phyloP scores from a whole-genome alignment of 2,888 invertebrate species.

The Steromphala cineraria region DNA sequence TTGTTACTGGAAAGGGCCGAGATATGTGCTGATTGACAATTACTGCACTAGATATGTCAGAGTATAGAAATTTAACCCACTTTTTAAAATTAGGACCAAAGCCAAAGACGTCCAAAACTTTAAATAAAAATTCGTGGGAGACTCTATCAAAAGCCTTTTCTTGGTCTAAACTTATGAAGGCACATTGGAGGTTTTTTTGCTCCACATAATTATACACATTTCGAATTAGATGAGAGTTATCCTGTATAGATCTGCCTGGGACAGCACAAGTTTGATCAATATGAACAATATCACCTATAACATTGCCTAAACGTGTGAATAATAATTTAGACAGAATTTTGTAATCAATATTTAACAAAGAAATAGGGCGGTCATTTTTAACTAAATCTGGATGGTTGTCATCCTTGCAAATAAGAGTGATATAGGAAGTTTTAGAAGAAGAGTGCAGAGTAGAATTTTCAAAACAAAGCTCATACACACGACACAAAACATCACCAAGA shows the following conservation, averaged over 20 bases:
- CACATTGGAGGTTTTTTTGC: slow-evolving; percentile 35
- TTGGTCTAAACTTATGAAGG: slow-evolving; percentile 47
- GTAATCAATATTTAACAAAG: slow-evolving; percentile 43
- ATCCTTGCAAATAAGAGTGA: slow-evolving; percentile 44
- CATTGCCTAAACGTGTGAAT: slow-evolving; percentile 33
- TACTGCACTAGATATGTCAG: slow-evolving; percentile 34
- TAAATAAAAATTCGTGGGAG: slow-evolving; percentile 39
- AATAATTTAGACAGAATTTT: slow-evolving; percentile 46
- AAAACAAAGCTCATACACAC: slow-evolving; percentile 26
- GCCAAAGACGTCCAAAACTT: slow-evolving; percentile 37
- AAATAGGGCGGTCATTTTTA: slow-evolving; percentile 47
- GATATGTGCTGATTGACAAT: slow-evolving; percentile 43
- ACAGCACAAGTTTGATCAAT: slow-evolving; percentile 45
- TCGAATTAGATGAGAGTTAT: slow-evolving; percentile 41
- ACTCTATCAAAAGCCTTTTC: slow-evolving; percentile 52
- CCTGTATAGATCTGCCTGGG: slow-evolving; percentile 29
- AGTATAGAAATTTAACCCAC: slow-evolving; percentile 45
- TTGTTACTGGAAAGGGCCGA: neutral
- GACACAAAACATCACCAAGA: slow-evolving; percentile 24
- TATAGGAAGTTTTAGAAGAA: slow-evolving; percentile 26
- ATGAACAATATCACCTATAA: slow-evolving; percentile 36
- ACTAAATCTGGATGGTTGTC: slow-evolving; percentile 24
- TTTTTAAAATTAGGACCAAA: slow-evolving; percentile 39
- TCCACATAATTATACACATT: slow-evolving; percentile 41
- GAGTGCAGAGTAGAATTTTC: slow-evolving; percentile 20